Evolutionary conservation across 2,113 vertebrate species (phyloP), one percentile per base, ranked within the genome.

Genomic region (Stigmatopora argus): DNA sequence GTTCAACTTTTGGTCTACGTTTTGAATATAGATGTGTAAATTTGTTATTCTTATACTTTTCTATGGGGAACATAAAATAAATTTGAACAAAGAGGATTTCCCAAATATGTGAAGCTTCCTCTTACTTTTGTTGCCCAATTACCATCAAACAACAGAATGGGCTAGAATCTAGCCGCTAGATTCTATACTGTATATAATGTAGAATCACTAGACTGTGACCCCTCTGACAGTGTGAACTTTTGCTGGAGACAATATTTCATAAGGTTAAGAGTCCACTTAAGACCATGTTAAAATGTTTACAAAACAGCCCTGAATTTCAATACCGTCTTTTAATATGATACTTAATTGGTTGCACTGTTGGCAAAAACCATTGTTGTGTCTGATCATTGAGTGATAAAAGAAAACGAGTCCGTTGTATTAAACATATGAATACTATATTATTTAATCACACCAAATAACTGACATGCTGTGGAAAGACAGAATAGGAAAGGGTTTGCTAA

Each of bases 391-490:
- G 64, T 77, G 62, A 74, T 38, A 66, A 69, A 70, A 60, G 57
- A 48, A 77, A 69, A 44, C 81, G 41, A 67, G 61, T 45, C 61
- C 58, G 18, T 52, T 63, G 61, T 67, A 34, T 11, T 15, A 58
- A 77, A 70, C 71, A 61, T 56, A 78, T 44, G 78, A 52, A 69
- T 64, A n/a, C 62, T 65, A 66, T 62, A 67, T 70, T 67, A 71
- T 76, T 84, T 80, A 74, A 86, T 85, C 75, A 61, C 67, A n/a
- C 61, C 73, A 74, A 76, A 74, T 77, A 86, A 74, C 76, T 71
- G 85, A 88, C 78, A 81, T 87, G 82, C 85, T 83, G 69, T 66
- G 64, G 71, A 74, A 80, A 79, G 82, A 86, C 71, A 67, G 85
- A 85, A 82, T 18, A 46, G 79, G 71, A 81, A 78, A 77, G 82